Base-by-base conservation (phyloP, 2,888 invertebrate genomes). In the Drosophila glabriapex region DNA sequence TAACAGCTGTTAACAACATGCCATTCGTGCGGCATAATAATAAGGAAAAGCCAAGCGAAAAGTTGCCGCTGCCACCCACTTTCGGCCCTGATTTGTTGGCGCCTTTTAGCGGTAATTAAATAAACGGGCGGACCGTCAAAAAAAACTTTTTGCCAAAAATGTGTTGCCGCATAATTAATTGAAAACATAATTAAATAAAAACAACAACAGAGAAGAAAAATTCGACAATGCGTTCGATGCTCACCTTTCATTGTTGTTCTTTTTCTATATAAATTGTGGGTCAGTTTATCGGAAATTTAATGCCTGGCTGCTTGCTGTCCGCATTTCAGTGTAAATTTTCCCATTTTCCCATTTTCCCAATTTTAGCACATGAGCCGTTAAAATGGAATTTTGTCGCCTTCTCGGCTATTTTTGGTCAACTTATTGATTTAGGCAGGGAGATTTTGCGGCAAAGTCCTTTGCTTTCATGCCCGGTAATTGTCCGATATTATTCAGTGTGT, bases 151-250 rank as follows among this genome's bases (percentile, higher is more conserved):
- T 63, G 39, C 46, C 76, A 61, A 74, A 82, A 84, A 74, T 84
- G 85, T 81, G 73, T 74, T 82, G 80, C 73, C 73, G 89, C 89
- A 89, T 87, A 89, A 87, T 87, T 89, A 87, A 87, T 87, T 89
- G 82, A 85, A 87, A 89, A 87, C 78, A 89, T 89, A 89, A 87
- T 87, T 89, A 83, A 82, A 85, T 78, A 71, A 53, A 58, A 46
- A 33, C 46, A 56, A 37, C 62, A 56, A 60, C 6, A 53, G 3
- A 43, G 9, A 28, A 9, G n/a, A 37, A 54, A 31, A 12, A 35
- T 52, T 41, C 7, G 12, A 9, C 66, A 68, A 53, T 41, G 41
- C 52, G 37, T 72, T 73, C 68, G 67, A 80, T 58, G 71, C 70
- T 59, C 50, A 64, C 59, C 73, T 72, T 69, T 63, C 56, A 28